Conservation (phyloP, 2,888 invertebrate species). For the Timema cristinae region DNA sequence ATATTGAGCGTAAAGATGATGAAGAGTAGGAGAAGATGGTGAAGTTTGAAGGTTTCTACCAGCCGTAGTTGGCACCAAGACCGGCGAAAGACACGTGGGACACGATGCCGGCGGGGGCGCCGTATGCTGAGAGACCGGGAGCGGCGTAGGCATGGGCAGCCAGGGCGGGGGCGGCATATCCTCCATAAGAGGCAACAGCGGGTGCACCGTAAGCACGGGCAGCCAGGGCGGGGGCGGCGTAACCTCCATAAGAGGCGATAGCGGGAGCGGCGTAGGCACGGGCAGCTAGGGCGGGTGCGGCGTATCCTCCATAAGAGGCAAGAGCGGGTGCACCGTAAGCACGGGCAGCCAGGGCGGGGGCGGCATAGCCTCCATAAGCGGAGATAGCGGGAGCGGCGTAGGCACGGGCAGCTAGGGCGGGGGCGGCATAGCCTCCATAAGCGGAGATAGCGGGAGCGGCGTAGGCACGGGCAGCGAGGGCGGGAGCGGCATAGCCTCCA, state of each 20-base stretch:
- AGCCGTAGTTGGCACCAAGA: constrained; percentile 28
- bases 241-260: constrained; percentile 11
- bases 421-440: constrained; percentile 20
- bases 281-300: constrained; percentile 17
- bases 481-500: constrained; percentile 35
- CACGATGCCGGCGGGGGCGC: constrained; percentile 22
- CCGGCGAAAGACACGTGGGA: constrained; percentile 28
- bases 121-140: constrained; percentile 18
- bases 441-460: constrained; percentile 24
- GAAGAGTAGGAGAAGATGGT: neutral
- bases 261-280: constrained; percentile 18
- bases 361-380: constrained; percentile 1
- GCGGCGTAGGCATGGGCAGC: constrained; percentile 14
- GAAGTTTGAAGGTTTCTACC: constrained; percentile 18
- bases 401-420: constrained; percentile 19
- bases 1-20: neutral
- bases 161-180: constrained; percentile 7
- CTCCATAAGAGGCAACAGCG: constrained; percentile 8
- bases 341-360: constrained; percentile 18
- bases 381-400: constrained; percentile 20
- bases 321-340: constrained; percentile 24
- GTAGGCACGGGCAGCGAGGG: constrained; percentile 35
- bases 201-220: constrained; percentile 7
- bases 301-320: constrained; percentile 4
- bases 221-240: constrained; percentile 40